A percentile compares a stretch with the other conserved stretches of the same genome.
phyloP scores from a whole-genome alignment of 1,140 invertebrate species.

The Papilio glaucus region DNA sequence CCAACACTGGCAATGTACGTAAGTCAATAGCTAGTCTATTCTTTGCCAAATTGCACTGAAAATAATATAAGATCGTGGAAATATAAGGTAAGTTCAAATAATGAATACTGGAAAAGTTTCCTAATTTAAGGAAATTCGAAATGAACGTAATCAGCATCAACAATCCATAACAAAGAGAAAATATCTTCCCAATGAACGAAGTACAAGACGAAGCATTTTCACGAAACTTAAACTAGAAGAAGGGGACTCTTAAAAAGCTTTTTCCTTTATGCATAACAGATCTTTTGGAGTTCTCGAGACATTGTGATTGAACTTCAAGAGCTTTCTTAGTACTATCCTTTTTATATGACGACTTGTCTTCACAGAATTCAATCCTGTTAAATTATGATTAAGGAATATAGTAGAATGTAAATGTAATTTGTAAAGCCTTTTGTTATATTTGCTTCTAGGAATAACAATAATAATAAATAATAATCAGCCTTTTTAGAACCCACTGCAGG shows the following conservation, averaged over 20 bases:
- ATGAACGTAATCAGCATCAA: not conserved
- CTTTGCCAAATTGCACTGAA: too few relatives aligned
- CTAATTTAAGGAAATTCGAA: not conserved
- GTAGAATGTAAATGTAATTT: not conserved
- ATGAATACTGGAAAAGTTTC: not conserved
- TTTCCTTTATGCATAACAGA: slow-evolving; percentile 8
- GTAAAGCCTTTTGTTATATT: too few relatives aligned
- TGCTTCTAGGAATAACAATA: too few relatives aligned
- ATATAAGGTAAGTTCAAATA: too few relatives aligned
- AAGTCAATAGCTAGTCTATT: too few relatives aligned
- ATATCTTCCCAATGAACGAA: not conserved
- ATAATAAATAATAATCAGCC: too few relatives aligned
- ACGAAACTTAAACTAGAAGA: slow-evolving; percentile 13
- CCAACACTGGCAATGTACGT: too few relatives aligned
- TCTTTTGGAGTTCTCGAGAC: not conserved
- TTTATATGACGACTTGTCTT: not conserved
- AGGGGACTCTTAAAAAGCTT: slow-evolving; percentile 4
- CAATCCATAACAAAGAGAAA: not conserved
- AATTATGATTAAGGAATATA: not conserved
- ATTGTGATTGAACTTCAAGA: not conserved
- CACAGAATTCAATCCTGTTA: not conserved
- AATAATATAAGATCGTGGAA: too few relatives aligned
- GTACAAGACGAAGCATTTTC: not conserved
- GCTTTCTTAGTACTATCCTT: not conserved
- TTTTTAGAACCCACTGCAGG: too few relatives aligned